A percentile compares a stretch with the other conserved stretches of the same genome.
Evolutionary conservation across 2,113 vertebrate species (phyloP).

Genomic region (Oceanodroma tethys): DNA sequence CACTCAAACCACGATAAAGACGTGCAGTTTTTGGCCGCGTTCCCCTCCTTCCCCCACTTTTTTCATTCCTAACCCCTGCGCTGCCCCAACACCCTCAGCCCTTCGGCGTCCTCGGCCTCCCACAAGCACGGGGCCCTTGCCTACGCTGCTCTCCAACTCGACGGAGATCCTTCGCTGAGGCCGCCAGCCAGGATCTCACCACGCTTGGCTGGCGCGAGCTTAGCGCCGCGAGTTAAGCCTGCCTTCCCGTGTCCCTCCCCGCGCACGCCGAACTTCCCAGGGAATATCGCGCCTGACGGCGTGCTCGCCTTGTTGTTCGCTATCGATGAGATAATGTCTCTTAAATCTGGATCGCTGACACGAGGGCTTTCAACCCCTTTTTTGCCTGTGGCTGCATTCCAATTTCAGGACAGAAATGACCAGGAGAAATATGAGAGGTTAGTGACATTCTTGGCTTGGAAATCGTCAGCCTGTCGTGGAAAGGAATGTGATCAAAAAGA

Average conservation of each 20-base stretch:
- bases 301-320: conserved; percentile 33
- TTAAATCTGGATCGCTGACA: conserved; percentile 60
- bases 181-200: not conserved
- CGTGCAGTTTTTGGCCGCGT: not conserved
- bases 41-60: not conserved
- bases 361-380: not conserved
- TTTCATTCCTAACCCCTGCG: not conserved
- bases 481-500: conserved; percentile 60
- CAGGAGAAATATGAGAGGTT: conserved; percentile 65
- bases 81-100: too few species aligned
- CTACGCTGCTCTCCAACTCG: not conserved
- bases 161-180: not conserved
- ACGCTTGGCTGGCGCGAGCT: rapidly evolving
- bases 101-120: not conserved
- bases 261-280: not conserved
- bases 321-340: conserved; percentile 71
- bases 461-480: conserved; percentile 43
- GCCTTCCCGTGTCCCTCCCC: not conserved
- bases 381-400: not conserved
- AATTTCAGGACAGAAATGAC: conserved; percentile 55
- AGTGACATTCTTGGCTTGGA: conserved; percentile 70
- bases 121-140: not conserved
- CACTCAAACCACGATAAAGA: not conserved
- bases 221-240: not conserved
- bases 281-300: not conserved